Percentiles rank a stretch among this genome's conserved stretches.
phyloP scores from a whole-genome alignment of 2,888 invertebrate species.

The Acleris laterana region DNA sequence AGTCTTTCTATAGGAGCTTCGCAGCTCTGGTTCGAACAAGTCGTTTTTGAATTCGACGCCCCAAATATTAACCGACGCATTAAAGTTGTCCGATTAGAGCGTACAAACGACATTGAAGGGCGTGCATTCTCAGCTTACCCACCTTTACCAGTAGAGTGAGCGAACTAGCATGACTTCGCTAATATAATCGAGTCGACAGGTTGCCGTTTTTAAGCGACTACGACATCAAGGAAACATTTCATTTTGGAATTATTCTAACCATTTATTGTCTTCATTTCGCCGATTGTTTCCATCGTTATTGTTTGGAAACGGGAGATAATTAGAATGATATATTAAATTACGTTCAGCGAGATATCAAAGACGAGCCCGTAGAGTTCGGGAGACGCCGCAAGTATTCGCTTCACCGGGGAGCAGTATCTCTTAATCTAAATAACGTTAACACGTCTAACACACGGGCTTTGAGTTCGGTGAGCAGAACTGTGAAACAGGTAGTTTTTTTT shows the following conservation, averaged over 20 bases:
- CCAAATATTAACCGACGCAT: too few relatives aligned
- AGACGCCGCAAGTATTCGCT: constrained; percentile 55
- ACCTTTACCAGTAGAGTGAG: too few relatives aligned
- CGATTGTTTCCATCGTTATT: neutral
- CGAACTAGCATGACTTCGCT: too few relatives aligned
- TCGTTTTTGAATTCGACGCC: too few relatives aligned
- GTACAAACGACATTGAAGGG: too few relatives aligned
- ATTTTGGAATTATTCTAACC: neutral
- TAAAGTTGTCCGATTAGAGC: too few relatives aligned
- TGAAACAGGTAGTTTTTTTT: neutral
- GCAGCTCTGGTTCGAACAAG: too few relatives aligned
- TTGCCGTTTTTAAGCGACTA: too few relatives aligned
- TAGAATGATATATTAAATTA: constrained; percentile 19
- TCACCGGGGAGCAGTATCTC: constrained; percentile 49
- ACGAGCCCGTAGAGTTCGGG: constrained; percentile 19
- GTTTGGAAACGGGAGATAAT: constrained; percentile 4
- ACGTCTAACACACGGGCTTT: constrained; percentile 49
- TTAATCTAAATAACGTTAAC: constrained; percentile 62
- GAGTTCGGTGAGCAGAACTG: neutral
- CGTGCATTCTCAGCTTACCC: too few relatives aligned
- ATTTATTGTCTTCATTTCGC: neutral
- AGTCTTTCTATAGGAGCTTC: too few relatives aligned
- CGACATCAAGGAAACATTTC: too few relatives aligned
- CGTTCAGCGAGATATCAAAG: constrained; percentile 32
- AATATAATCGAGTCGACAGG: too few relatives aligned